Base-by-base conservation (phyloP, 35 echinoderm and acorn worm species). In the Nesometra sesokonis region DNA sequence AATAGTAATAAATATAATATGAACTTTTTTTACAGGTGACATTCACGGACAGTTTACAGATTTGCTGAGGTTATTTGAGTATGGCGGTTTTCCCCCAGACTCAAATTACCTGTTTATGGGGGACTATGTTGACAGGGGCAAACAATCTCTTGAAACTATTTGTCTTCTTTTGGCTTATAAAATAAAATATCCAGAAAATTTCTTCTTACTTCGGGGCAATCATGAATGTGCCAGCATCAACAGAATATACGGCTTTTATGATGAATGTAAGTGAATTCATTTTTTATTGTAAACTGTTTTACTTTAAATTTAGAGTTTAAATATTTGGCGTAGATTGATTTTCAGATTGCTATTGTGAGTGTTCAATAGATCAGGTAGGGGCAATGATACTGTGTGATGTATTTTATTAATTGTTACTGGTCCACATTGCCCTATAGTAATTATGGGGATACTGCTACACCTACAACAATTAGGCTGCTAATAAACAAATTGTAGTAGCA, bases 131-230 rank as follows among this genome's bases (percentile, higher is more conserved):
- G 94, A 97, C 83, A 87, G 94, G 81, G 94, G 94, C 0, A 97
- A 97, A 46, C 94, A 97, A 79, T 97, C 94, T 11, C 77, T 97
- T 43, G 94, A 97, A 80, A 93, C 94, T 0, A 91, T 97, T 34
- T 97, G 94, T 78, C 89, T 97, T 30, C 89, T 97, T 11, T 57
- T 97, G 76, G 84, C 94, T 35, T 97, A 97, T 86, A 97, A 97
- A 88, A 97, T 97, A 86, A 97, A 97, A 81, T 97, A 97, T 80
- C 94, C 94, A 79, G 94, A 97, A 82, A 97, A 97, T 79, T 97
- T 97, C 86, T 97, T 97, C 76, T 77, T 97, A 23, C 84, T 97
- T 15, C 87, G 94, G 85, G 94, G 94, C 23, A 97, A 97, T 83
- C 94, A 97, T 82, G 94, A 97, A 80, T 97, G 94, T 91, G 94